phyloP scores from a whole-genome alignment of 2,888 invertebrate genomes.

The Pammene aurita region DNA sequence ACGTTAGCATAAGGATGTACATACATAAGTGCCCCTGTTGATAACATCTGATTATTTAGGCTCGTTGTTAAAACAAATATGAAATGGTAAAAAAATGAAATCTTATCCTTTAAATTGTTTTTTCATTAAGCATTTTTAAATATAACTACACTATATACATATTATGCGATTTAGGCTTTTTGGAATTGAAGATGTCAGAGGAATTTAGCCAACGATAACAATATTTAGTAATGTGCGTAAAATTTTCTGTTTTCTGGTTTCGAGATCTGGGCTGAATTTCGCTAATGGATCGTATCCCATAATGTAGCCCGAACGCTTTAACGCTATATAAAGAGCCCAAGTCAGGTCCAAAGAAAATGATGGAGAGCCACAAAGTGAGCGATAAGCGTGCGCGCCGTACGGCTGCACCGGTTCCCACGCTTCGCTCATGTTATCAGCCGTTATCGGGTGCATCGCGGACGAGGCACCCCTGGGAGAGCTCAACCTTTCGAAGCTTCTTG shows the following conservation, averaged over 20 bases:
- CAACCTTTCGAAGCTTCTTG: constrained; percentile 22
- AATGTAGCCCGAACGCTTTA: too few species aligned
- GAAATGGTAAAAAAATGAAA: neutral
- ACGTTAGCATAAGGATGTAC: constrained; percentile 64
- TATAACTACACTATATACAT: too few species aligned
- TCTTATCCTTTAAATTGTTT: neutral
- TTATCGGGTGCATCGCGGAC: constrained; percentile 43
- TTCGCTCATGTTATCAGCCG: constrained; percentile 39
- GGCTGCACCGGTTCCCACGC: constrained; percentile 43
- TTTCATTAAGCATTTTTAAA: too few species aligned
- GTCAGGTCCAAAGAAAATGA: too few species aligned
- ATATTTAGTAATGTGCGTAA: too few species aligned
- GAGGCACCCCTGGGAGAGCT: constrained; percentile 40
- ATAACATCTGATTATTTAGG: constrained; percentile 39
- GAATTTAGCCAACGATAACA: too few species aligned
- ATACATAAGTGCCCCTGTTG: constrained; percentile 37
- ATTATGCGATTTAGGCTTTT: too few species aligned
- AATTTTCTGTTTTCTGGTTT: too few species aligned
- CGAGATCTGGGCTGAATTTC: too few species aligned
- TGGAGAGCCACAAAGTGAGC: constrained; percentile 18
- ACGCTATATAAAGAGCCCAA: too few species aligned
- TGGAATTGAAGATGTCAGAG: too few species aligned
- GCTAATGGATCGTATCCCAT: too few species aligned
- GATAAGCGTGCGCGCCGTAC: neutral
- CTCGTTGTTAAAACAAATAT: neutral